Percentiles rank a stretch among this genome's conserved stretches.
These are phyloP conservation scores for Plebejus melissa DNA, from an alignment of 2,888 invertebrate species.

Conservation along the genomic window DNA sequence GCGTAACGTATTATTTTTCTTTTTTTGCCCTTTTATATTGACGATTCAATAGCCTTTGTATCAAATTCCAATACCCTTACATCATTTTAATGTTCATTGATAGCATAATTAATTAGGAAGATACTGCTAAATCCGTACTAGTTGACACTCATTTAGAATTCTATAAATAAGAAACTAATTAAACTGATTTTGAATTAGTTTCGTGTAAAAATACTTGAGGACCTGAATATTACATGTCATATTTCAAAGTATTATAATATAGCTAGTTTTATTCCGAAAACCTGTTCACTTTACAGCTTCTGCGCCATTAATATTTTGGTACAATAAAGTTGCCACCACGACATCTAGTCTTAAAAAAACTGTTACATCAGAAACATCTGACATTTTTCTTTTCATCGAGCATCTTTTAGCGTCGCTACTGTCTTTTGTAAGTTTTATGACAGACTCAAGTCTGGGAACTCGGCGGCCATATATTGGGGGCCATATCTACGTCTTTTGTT, in stretches of 20 bases:
- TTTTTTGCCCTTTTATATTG: neutral
- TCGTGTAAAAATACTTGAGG: too few species aligned
- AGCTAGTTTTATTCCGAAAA: too few species aligned
- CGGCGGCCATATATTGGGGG: neutral
- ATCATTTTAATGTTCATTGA: neutral
- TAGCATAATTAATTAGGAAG: neutral
- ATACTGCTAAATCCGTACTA: neutral
- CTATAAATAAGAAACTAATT: too few species aligned
- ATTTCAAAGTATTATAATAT: too few species aligned
- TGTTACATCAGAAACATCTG: neutral
- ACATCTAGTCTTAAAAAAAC: too few species aligned
- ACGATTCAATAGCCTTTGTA: neutral
- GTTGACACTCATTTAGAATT: too few species aligned
- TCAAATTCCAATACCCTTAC: neutral
- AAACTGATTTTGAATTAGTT: too few species aligned
- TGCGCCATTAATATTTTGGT: too few species aligned
- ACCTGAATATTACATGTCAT: too few species aligned
- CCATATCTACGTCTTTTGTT: conserved; percentile 50
- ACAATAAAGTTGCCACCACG: too few species aligned
- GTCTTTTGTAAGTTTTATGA: conserved; percentile 12
- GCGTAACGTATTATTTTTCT: neutral
- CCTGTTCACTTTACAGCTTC: too few species aligned
- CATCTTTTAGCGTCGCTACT: neutral
- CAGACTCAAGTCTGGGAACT: conserved; percentile 5
- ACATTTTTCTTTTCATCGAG: neutral